Base-by-base conservation (phyloP, 35 echinoderm and acorn worm genomes). In the Lytechinus pictus region DNA sequence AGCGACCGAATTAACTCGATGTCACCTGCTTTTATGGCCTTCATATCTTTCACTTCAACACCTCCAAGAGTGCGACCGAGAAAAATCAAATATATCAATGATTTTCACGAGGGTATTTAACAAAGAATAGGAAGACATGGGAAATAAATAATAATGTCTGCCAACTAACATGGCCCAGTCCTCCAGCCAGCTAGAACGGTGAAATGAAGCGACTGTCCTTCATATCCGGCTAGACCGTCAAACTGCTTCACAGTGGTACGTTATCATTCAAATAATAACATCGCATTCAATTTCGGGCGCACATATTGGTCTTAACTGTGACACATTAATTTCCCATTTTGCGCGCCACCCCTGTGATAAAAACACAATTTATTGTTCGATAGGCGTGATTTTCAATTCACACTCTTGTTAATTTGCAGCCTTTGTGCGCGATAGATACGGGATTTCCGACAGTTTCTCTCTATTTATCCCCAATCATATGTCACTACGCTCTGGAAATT, bases 231-330 rank as follows among this genome's bases (percentile, higher is more conserved):
- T 24, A 16, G n/a, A 24, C 66, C 66, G 66, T 24, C 66, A 24
- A n/a, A 24, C 56, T 24, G 66, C 66, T 79, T 79, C 66, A 79
- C 19, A 24, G 66, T 14, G 66, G 66, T 24, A 6, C 66, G 16
- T 79, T 79, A 79, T 79, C 21, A 79, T 79, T 79, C 19, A 79
- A 79, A 79, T 79, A 6, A 79, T 79, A 79, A 79, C 66, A 79
- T 79, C 66, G 66, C 66, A 79, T 79, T 79, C 66, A 79, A 79
- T 79, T 79, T 79, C 66, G 66, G n/a, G 66, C 66, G 66, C 66
- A 79, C 66, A 79, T 79, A 79, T 79, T 79, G 66, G 66, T 79
- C 66, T 79, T 79, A 79, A 79, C 66, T 79, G 66, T 79, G 66
- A 79, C 66, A 79, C 66, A 79, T 79, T 79, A 79, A 79, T 79